Base-by-base conservation (phyloP, 2,888 invertebrate species). In the Lithosia quadra region DNA sequence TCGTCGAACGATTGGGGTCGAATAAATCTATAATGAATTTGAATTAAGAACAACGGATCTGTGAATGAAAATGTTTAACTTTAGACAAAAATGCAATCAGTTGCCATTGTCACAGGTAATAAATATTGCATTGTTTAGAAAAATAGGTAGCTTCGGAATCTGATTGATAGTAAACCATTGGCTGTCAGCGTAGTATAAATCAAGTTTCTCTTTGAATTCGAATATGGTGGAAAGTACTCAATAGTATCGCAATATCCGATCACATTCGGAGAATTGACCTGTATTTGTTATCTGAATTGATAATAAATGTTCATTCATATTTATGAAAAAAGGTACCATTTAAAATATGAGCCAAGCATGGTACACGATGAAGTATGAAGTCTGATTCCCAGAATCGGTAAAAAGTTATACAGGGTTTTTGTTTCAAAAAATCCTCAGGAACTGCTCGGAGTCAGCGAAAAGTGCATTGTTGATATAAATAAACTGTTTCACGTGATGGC, bases 161-260 rank as follows among this genome's bases (percentile, higher is more conserved):
- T 70, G 69, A 67, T 68, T 61, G 63, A 59, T 68, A 58, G 49
- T 78, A 82, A 82, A 83, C 80, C 73, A 76, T 79, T 74, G 68
- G 69, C 76, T 75, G 77, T 76, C 76, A 76, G 68, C 65, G 71
- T 75, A 79, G 86, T n/a, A n/a, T 85, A 85, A 87, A 86, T 85
- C 81, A 81, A 79, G 79, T 79, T 80, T 69, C 74, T 73, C 49
- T 68, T 65, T 28, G 58, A 86, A 88, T 90, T 84, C 74, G 81
- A 85, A 88, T 84, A 76, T 79, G 81, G 82, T 83, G 72, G 70
- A 66, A 79, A 83, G 86, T 86, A 85, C 74, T 73, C 72, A 78
- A 74, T 69, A 78, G 76, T 89, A 90, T 91, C 91, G 68, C 73
- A 68, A 77, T 76, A 78, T 80, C 89, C 88, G 86, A 91, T 91